These are phyloP conservation scores for Disparrhopalites patrizii DNA, from an alignment of 2,888 invertebrate genomes.

Conservation along the genomic window DNA sequence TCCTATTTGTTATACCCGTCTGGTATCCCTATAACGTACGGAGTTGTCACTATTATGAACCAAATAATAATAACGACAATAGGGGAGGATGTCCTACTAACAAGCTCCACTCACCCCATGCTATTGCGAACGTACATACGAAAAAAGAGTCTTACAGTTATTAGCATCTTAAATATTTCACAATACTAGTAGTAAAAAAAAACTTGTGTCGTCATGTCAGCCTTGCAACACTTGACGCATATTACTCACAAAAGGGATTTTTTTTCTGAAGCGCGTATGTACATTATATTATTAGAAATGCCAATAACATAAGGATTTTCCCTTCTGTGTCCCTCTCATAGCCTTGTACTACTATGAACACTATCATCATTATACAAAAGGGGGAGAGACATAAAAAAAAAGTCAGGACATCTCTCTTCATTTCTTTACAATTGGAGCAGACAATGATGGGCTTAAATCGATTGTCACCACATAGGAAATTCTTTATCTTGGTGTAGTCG, in stretches of 20 bases:
- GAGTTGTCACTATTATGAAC: too few species aligned
- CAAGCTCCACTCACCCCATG: neutral
- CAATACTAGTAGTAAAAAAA: conserved; percentile 5
- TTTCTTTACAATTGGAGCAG: neutral
- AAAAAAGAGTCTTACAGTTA: neutral
- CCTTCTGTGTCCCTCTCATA: too few species aligned
- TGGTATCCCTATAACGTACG: too few species aligned
- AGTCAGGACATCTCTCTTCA: neutral
- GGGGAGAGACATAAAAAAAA: neutral
- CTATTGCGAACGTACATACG: neutral
- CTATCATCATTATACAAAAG: too few species aligned
- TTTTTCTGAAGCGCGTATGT: too few species aligned
- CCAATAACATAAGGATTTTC: too few species aligned
- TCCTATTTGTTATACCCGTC: too few species aligned
- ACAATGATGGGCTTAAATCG: neutral
- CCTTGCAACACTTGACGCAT: conserved; percentile 8
- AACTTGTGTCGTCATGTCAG: neutral
- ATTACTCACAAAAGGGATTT: too few species aligned
- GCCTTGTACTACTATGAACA: too few species aligned
- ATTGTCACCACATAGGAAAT: neutral
- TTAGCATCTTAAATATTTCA: conserved; percentile 3
- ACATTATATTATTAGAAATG: too few species aligned
- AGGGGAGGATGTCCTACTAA: conserved; percentile 5
- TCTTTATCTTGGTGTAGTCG: too few species aligned
- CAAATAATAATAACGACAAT: neutral